Evolutionary conservation across 2,888 invertebrate genomes (phyloP), one percentile per base, ranked within the genome.

Genomic region (Calameuta filiformis): DNA sequence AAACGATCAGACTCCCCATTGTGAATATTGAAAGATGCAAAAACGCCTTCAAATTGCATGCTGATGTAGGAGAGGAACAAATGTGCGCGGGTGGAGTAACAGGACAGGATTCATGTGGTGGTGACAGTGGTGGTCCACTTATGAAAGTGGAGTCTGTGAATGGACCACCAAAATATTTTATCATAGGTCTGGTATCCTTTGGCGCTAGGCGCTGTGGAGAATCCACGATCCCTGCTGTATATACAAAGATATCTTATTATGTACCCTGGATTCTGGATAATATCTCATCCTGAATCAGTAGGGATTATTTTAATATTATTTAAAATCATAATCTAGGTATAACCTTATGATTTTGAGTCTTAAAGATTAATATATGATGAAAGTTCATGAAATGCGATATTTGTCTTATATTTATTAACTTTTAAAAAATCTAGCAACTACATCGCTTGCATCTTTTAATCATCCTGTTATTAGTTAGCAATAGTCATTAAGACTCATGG

Each of bases 151-250:
- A 93, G 4, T 92, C 92, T 71, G 91, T 91, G 1, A 85, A 89
- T 1, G 93, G 93, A 6, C 92, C 93, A 0, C 94, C 94, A 0
- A 93, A 93, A 81, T 93, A 92, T 83, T 93, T 92, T 73, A 87
- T 94, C 12, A 91, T 94, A 75, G 95, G 95, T 9, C 89, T 95
- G 0, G 95, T 95, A 0, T 95, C 95, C 0, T 94, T 94, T 82
- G 95, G 95, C 0, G 93, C 94, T 0, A 88, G 90, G 0, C 87
- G 92, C 1, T 95, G 95, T 84, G 93, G 93, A 56, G 83, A 74
- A 73, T 84, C 92, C n/a, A 93, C 93, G 1, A 94, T 94, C 92
- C 96, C 96, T 0, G 96, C 95, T 0, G 94, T 96, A 4, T 96
- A 96, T 88, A 96, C 95, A 0, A 92, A 93, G 69, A 93, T 96